Evolutionary conservation across 2,797 vertebrate species (phyloP).

Genomic region (Martes flavigula): DNA sequence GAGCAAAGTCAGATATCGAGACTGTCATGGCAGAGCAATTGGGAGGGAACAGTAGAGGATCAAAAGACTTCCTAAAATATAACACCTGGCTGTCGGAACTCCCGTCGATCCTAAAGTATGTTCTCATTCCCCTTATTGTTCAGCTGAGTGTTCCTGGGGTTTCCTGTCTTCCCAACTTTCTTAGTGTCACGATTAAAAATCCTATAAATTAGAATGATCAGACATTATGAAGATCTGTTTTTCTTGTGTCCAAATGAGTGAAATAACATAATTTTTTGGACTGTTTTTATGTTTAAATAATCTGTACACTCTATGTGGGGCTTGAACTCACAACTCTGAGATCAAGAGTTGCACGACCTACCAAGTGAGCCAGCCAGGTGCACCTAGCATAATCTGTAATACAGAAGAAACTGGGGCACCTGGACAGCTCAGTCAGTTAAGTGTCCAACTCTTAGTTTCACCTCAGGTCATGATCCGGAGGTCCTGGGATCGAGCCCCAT

Average conservation of each 20-base stretch:
- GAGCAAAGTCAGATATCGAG: not conserved
- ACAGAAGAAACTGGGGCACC: not conserved
- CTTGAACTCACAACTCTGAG: not conserved
- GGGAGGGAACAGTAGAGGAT: not conserved
- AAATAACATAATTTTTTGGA: not conserved
- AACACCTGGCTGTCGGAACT: not conserved
- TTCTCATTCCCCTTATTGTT: not conserved
- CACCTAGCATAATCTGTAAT: not conserved
- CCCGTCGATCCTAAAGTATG: not conserved
- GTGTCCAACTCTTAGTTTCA: not conserved
- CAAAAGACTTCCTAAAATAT: not conserved
- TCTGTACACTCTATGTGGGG: not conserved
- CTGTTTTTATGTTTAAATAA: not conserved
- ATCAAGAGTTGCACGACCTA: not conserved
- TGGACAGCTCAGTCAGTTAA: not conserved
- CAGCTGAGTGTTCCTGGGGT: not conserved
- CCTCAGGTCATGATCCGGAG: not conserved
- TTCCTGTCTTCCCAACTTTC: not conserved
- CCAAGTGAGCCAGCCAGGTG: not conserved
- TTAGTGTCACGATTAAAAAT: not conserved
- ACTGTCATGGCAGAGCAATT: not conserved
- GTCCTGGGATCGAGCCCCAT: no score
- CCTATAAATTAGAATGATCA: not conserved
- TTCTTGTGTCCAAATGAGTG: not conserved
- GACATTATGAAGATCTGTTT: not conserved